Percentiles rank a stretch among this genome's conserved stretches.
Evolutionary conservation across 2,888 invertebrate species (phyloP).

Genomic region (Trisateles emortualis): DNA sequence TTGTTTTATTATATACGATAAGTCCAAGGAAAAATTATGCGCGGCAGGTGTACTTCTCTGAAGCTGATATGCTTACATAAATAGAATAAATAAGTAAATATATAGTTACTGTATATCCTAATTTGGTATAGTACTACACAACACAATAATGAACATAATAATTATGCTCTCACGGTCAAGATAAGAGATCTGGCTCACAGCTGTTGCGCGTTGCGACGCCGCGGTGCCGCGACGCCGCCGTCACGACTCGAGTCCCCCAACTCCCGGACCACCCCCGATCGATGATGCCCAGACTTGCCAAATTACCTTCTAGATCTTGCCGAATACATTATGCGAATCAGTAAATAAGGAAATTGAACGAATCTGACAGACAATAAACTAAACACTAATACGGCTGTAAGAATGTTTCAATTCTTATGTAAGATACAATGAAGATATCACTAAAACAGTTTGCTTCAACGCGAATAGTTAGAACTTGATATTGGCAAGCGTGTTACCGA

Average conservation of each 20-base stretch:
- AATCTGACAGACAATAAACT: constrained; percentile 11
- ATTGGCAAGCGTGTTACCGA: constrained; percentile 31
- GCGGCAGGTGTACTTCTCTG: constrained; percentile 12
- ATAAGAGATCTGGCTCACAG: constrained; percentile 78
- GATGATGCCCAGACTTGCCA: constrained; percentile 57
- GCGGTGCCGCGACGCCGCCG: constrained; percentile 57
- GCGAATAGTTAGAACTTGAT: constrained; percentile 29
- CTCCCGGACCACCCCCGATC: constrained; percentile 72
- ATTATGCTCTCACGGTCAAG: constrained; percentile 82
- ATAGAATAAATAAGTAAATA: constrained; percentile 20
- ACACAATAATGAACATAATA: constrained; percentile 63
- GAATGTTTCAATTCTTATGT: constrained; percentile 49
- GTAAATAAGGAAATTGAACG: constrained; percentile 4
- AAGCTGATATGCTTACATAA: constrained; percentile 16
- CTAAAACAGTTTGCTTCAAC: constrained; percentile 32
- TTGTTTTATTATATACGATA: constrained; percentile 11
- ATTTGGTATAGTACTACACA: constrained; percentile 46
- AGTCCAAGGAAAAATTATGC: constrained; percentile 1
- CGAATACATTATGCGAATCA: constrained; percentile 23
- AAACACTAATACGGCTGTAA: constrained; percentile 34
- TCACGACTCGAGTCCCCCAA: constrained; percentile 60
- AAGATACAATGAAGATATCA: constrained; percentile 44
- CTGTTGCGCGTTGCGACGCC: constrained; percentile 76
- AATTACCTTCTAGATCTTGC: constrained; percentile 34
- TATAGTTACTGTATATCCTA: constrained; percentile 21